Evolutionary conservation across 2,888 invertebrate genomes (phyloP), one percentile per base, ranked within the genome.

Genomic region (Caenorhabditis becei): DNA sequence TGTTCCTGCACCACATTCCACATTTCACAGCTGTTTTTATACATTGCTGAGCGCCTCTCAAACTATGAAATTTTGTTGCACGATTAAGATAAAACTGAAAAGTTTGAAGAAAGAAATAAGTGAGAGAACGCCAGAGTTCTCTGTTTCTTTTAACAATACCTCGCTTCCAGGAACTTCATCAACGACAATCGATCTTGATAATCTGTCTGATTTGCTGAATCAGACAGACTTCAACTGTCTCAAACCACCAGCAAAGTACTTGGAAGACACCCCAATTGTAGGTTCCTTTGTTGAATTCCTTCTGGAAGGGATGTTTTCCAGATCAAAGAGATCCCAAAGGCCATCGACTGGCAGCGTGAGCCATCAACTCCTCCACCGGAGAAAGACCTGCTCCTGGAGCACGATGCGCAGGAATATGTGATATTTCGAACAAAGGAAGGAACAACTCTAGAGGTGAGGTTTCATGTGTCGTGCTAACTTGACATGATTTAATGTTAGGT

Each of bases 401-500:
- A 59, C 16, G 88, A 89, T 78, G 88, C 82, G 8, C 53, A 72
- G 18, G 89, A 89, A n/a, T 89, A 88, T 75, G 83, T 89, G 16
- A 85, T 89, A 16, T 82, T 88, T 59, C 83, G 86, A 47, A 85
- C 82, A 14, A 87, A 84, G 47, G 83, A 86, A 24, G 85, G 79
- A 24, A 84, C 79, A 54, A 67, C 77, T 20, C 74, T 80, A 44
- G 86, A 86, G 67, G 86, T 88, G n/a, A 26, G 74, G 69, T 47
- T 16, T 14, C 10, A 14, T 28, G 24, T 35, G 1, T 16, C 11
- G 11, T n/a, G 5, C n/a, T 14, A n/a, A 11, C 35, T 20, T n/a
- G n/a, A n/a, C n/a, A n/a, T n/a, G n/a, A n/a, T 0, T 35, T 18
- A 3, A n/a, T n/a, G 16, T 16, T 35, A 96, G 87, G 94, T 97